phyloP scores from a whole-genome alignment of 2,797 vertebrate genomes.

The Psittacula echo region DNA sequence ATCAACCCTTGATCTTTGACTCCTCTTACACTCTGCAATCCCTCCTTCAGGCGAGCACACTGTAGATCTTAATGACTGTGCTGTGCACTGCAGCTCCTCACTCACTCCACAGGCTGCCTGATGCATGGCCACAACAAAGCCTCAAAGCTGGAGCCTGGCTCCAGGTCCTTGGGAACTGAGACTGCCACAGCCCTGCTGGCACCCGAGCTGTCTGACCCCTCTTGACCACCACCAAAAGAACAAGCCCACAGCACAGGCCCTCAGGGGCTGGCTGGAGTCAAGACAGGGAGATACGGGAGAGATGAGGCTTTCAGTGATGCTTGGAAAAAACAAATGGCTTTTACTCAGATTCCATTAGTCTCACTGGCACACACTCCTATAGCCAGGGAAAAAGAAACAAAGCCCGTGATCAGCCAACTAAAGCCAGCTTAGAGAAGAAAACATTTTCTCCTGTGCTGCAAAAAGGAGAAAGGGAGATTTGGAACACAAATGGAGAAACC shows the following conservation, averaged over 20 bases:
- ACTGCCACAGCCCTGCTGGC: background rate
- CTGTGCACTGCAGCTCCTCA: background rate
- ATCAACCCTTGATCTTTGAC: slow-evolving; percentile 38
- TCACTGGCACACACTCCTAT: background rate
- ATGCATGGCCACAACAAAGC: background rate
- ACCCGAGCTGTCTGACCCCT: background rate
- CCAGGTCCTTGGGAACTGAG: background rate
- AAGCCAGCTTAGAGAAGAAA: background rate
- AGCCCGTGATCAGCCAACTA: background rate
- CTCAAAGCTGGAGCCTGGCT: background rate
- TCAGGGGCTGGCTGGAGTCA: background rate
- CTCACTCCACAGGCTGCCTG: background rate
- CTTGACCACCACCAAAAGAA: background rate
- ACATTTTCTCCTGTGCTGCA: background rate
- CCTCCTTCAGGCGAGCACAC: background rate
- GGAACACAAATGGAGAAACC: background rate
- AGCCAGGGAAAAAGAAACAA: background rate
- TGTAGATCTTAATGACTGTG: background rate
- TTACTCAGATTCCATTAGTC: background rate
- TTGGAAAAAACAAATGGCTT: background rate
- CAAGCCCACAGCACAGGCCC: background rate
- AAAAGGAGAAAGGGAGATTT: background rate
- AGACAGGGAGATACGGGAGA: background rate
- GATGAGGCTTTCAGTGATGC: background rate
- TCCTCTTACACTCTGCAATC: slow-evolving; percentile 9